These are phyloP conservation scores for Myioborus melanocephalus DNA, from an alignment of 2,797 vertebrate genomes.

Conservation along the genomic window DNA sequence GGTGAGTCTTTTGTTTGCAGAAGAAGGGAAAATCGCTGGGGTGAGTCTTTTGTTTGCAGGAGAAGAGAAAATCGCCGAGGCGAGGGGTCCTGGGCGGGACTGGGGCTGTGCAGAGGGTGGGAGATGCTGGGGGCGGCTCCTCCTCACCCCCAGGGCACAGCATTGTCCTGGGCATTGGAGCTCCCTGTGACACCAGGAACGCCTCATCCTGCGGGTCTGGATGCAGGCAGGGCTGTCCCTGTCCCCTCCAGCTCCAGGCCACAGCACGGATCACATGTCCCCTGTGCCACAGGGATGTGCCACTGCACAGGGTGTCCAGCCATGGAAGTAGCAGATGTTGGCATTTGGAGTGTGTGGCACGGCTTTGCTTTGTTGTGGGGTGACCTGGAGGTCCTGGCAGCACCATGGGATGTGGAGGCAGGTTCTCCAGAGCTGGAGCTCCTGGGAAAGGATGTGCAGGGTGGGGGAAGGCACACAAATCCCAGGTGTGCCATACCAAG, in stretches of 20 bases:
- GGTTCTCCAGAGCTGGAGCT: background rate
- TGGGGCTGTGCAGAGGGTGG: fast-evolving
- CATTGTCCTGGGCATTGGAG: background rate
- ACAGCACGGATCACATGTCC: fast-evolving
- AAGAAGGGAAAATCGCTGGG: background rate
- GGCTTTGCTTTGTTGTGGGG: background rate
- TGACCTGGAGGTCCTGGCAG: background rate
- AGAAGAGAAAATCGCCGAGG: background rate
- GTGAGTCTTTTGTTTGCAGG: background rate
- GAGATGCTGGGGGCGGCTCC: fast-evolving
- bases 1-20: background rate
- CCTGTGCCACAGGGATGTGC: background rate
- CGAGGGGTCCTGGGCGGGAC: background rate
- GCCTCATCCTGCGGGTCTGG: background rate
- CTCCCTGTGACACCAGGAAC: background rate
- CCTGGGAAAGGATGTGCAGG: background rate
- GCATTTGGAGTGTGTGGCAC: background rate
- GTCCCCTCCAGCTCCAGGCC: fast-evolving
- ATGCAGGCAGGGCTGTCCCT: background rate
- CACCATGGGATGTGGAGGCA: background rate
- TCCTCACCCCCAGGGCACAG: background rate
- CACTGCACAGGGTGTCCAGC: background rate
- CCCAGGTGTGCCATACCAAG: background rate
- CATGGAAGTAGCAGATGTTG: background rate
- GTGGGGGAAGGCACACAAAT: background rate